Evolutionary conservation across 53 echinoderm and acorn worm species (phyloP).

Genomic region (Paracentrotus lividus): DNA sequence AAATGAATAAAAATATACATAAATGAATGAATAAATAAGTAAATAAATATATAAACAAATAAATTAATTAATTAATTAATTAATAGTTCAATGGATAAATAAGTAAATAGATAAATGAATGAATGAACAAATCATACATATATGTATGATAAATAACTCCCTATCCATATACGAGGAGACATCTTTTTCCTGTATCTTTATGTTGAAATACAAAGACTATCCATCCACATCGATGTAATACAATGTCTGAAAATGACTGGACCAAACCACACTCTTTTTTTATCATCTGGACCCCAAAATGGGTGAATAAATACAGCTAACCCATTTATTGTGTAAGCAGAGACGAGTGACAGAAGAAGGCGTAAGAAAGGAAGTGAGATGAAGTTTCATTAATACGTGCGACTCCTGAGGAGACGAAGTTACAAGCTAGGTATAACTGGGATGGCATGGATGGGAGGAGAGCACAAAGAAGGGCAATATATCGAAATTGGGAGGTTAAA

Average conservation of each 20-base stretch:
- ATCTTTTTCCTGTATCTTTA: background rate
- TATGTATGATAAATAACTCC: too few relatives aligned
- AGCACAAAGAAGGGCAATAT: background rate
- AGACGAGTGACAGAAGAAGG: background rate
- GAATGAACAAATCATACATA: too few relatives aligned
- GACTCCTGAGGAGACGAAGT: background rate
- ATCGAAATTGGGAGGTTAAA: background rate
- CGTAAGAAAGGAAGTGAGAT: background rate
- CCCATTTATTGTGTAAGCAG: constrained; percentile 32
- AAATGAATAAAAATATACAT: too few relatives aligned
- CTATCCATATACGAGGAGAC: too few relatives aligned
- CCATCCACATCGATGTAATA: background rate
- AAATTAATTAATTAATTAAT: too few relatives aligned
- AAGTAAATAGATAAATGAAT: too few relatives aligned
- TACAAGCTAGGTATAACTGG: background rate
- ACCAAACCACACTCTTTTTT: background rate
- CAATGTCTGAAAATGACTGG: background rate
- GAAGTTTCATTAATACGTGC: constrained; percentile 13
- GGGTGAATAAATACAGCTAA: background rate
- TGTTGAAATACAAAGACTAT: background rate
- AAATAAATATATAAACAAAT: too few relatives aligned
- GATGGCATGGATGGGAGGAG: background rate
- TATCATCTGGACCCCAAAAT: background rate
- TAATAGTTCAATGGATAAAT: too few relatives aligned
- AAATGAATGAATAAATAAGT: too few relatives aligned